Percentiles rank a stretch among this genome's conserved stretches.
Conservation (phyloP, 2,888 invertebrate genomes). For the Helleia helle region DNA sequence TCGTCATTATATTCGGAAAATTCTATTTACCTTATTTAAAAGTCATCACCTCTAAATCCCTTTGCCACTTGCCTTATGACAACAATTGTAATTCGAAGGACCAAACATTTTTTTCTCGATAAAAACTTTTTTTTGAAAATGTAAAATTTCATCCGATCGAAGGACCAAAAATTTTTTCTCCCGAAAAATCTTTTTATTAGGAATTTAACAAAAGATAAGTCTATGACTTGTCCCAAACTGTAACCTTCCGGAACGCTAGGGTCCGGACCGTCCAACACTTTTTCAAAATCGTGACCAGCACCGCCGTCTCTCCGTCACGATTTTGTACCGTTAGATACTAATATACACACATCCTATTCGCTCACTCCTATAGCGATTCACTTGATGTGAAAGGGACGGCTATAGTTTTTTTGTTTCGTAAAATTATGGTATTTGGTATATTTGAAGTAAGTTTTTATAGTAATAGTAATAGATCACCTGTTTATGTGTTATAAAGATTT, state of each 20-base stretch:
- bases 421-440: conserved; percentile 2
- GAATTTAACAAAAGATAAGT: background rate
- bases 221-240: conserved; percentile 32
- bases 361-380: conserved; percentile 33
- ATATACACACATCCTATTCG: conserved; percentile 30
- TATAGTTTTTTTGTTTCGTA: conserved; percentile 9
- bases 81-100: no score
- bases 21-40: no score
- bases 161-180: no score
- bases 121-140: no score
- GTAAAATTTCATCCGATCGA: no score
- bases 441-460: conserved; percentile 4
- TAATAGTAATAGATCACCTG: conserved; percentile 4
- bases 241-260: conserved; percentile 41
- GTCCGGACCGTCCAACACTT: conserved; percentile 55
- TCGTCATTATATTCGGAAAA: no score
- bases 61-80: no score
- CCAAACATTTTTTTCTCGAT: no score
- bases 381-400: conserved; percentile 35
- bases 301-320: conserved; percentile 59
- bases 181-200: no score
- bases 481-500: background rate
- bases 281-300: conserved; percentile 71
- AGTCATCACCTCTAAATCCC: no score
- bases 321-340: conserved; percentile 52